Percentiles rank a stretch among this genome's conserved stretches.
These are phyloP conservation scores for Trichopria drosophilae DNA, from an alignment of 2,888 invertebrate genomes.

Conservation along the genomic window DNA sequence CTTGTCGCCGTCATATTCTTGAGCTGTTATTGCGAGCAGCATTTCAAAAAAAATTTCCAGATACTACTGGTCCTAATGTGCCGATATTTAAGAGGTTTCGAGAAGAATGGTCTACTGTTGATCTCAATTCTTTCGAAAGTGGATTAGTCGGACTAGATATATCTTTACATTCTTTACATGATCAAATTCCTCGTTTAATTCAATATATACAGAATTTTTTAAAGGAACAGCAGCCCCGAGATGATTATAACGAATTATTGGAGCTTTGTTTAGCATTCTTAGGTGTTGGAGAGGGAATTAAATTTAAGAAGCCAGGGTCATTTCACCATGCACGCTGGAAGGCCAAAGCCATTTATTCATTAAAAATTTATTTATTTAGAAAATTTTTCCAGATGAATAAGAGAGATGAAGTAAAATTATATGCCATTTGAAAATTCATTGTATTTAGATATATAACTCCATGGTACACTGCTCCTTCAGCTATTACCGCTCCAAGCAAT, in stretches of 20 bases:
- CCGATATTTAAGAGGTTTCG: slow-evolving; percentile 32
- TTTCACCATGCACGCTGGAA: slow-evolving; percentile 43
- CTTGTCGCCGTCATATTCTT: slow-evolving; percentile 41
- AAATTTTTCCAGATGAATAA: slow-evolving; percentile 26
- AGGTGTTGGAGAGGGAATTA: slow-evolving; percentile 17
- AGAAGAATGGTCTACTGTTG: slow-evolving; percentile 23
- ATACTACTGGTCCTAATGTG: slow-evolving; percentile 27
- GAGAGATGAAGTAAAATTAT: slow-evolving; percentile 14
- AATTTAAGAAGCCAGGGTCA: slow-evolving; percentile 35
- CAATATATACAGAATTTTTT: slow-evolving; percentile 6
- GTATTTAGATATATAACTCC: slow-evolving; percentile 30
- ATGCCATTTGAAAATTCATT: slow-evolving; percentile 34
- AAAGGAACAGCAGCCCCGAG: slow-evolving; percentile 23
- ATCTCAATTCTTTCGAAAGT: slow-evolving; percentile 18
- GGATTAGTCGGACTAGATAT: slow-evolving; percentile 13
- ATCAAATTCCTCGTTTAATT: slow-evolving; percentile 6
- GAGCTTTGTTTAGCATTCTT: slow-evolving; percentile 36
- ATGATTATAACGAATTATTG: slow-evolving; percentile 40
- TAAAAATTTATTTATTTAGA: slow-evolving; percentile 40
- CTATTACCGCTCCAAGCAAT: slow-evolving; percentile 24
- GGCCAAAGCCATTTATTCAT: slow-evolving; percentile 38
- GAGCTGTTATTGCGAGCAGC: slow-evolving; percentile 33
- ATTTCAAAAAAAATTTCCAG: slow-evolving; percentile 24
- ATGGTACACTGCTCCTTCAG: slow-evolving; percentile 12
- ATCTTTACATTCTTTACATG: slow-evolving; percentile 5